Conservation (phyloP, 2,113 vertebrate genomes). For the Ictidomys tridecemlineatus region DNA sequence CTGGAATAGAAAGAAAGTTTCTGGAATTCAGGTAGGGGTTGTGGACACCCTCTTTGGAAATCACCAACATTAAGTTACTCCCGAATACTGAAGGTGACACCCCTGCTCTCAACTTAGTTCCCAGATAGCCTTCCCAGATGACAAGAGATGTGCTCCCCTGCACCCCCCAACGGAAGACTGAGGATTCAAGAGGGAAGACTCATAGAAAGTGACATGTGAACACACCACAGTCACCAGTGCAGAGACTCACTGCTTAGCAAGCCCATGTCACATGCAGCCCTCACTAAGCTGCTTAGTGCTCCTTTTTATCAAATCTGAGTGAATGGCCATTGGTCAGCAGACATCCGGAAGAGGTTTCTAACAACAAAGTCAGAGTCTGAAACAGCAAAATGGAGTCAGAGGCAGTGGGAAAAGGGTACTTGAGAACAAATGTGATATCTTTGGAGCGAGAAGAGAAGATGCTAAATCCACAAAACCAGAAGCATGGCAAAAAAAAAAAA, state of each 20-base stretch:
- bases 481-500: not conserved
- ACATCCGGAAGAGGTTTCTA: not conserved
- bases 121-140: not conserved
- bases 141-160: not conserved
- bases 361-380: not conserved
- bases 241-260: not conserved
- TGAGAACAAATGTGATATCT: not conserved
- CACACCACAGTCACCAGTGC: not conserved
- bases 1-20: not conserved
- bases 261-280: not conserved
- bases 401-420: not conserved
- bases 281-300: not conserved
- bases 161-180: not conserved
- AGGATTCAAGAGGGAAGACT: not conserved
- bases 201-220: not conserved
- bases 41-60: not conserved
- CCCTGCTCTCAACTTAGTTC: not conserved
- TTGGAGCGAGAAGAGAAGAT: not conserved
- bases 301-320: not conserved
- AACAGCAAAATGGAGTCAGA: not conserved
- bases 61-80: not conserved
- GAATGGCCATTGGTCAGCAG: not conserved
- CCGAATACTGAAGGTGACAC: not conserved
- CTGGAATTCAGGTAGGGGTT: not conserved
- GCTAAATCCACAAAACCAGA: not conserved